Evolutionary conservation across 2,888 invertebrate genomes (phyloP).

Genomic region (Tetheella fluctuosa): DNA sequence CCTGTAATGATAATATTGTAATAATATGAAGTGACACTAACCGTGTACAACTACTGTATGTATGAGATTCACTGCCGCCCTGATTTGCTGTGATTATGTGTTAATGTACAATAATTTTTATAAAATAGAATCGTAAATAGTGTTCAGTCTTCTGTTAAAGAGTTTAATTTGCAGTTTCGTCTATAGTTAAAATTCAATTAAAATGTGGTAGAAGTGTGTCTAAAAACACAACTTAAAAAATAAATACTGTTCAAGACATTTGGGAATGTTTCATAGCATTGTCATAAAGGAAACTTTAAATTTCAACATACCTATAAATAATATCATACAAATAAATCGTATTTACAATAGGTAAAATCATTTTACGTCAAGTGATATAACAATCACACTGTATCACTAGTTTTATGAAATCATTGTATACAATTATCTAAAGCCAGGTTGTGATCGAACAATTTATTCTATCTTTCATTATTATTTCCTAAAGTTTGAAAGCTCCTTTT

Average conservation of each 20-base stretch:
- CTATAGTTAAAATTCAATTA: slow-evolving; percentile 25
- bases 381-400: slow-evolving; percentile 58
- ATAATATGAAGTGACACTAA: slow-evolving; percentile 75
- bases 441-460: slow-evolving; percentile 77
- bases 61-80: slow-evolving; percentile 44
- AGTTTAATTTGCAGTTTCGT: slow-evolving; percentile 58
- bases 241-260: slow-evolving; percentile 29
- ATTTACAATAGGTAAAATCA: slow-evolving; percentile 58
- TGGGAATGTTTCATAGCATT: slow-evolving; percentile 46
- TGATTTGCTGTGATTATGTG: slow-evolving; percentile 64
- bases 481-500: slow-evolving; percentile 82
- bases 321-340: slow-evolving; percentile 60
- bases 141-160: slow-evolving; percentile 81
- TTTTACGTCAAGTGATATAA: slow-evolving; percentile 12
- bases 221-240: slow-evolving; percentile 20
- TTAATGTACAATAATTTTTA: slow-evolving; percentile 77
- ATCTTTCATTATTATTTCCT: slow-evolving; percentile 78
- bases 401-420: slow-evolving; percentile 78
- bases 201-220: slow-evolving; percentile 19
- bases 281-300: slow-evolving; percentile 51
- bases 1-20: slow-evolving; percentile 84
- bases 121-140: slow-evolving; percentile 82
- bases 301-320: slow-evolving; percentile 54
- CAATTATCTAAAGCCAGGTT: slow-evolving; percentile 81
- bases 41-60: slow-evolving; percentile 47